A percentile compares a stretch with the other conserved stretches of the same genome.
Evolutionary conservation across 1,140 invertebrate species (phyloP).

Genomic region (Panagrolaimus sp.): DNA sequence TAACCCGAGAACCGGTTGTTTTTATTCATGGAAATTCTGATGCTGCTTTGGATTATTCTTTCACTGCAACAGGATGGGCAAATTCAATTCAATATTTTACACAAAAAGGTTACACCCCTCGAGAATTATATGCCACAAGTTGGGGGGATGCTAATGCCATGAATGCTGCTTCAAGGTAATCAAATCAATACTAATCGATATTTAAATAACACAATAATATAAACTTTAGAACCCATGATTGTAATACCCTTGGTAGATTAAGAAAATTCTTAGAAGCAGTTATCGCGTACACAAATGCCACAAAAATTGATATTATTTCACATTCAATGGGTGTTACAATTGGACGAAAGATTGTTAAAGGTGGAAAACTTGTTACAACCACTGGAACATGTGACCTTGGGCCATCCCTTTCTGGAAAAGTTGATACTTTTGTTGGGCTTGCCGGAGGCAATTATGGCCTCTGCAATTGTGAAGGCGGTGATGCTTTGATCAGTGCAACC

Average conservation of each 20-base stretch:
- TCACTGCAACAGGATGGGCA: not conserved
- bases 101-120: not conserved
- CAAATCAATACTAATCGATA: too few relatives aligned
- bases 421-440: slow-evolving; percentile 14
- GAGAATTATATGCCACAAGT: not conserved
- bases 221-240: slow-evolving; percentile 9
- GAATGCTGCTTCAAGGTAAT: not conserved
- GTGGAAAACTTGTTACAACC: not conserved
- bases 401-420: not conserved
- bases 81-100: slow-evolving; percentile 10
- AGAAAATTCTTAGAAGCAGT: slow-evolving; percentile 16
- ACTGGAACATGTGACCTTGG: slow-evolving; percentile 1
- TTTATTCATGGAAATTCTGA: slow-evolving; percentile 21
- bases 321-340: slow-evolving; percentile 16
- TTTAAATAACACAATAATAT: too few relatives aligned
- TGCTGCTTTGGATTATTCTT: not conserved
- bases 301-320: slow-evolving; percentile 14
- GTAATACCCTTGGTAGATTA: not conserved
- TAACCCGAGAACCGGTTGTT: not conserved
- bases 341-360: slow-evolving; percentile 10
- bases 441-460: slow-evolving; percentile 16
- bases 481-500: not conserved
- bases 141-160: not conserved
- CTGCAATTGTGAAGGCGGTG: slow-evolving; percentile 10
- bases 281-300: not conserved